These are phyloP conservation scores for Caprella mutica DNA, from an alignment of 2,888 invertebrate genomes.

Conservation along the genomic window DNA sequence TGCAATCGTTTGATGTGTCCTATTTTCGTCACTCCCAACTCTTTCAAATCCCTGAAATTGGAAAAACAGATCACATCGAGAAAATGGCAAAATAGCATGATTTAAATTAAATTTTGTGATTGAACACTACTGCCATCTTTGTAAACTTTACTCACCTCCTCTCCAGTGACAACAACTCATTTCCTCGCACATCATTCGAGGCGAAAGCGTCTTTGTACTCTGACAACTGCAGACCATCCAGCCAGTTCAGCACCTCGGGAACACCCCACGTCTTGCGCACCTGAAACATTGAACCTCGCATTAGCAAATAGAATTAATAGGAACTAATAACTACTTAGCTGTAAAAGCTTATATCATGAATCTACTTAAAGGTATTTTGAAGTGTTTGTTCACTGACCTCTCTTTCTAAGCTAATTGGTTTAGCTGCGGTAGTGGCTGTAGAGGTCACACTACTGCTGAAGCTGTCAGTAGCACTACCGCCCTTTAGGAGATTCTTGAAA, in stretches of 20 bases:
- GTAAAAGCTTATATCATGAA: too few relatives aligned
- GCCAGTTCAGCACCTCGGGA: conserved; percentile 79
- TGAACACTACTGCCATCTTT: background rate
- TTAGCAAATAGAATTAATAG: background rate
- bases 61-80: background rate
- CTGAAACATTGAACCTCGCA: conserved; percentile 33
- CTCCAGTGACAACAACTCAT: conserved; percentile 74
- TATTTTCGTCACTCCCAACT: conserved; percentile 85
- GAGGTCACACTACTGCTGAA: background rate
- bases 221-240: conserved; percentile 72
- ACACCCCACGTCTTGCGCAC: conserved; percentile 59
- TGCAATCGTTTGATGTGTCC: conserved; percentile 91
- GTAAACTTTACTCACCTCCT: conserved; percentile 46
- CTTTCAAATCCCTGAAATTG: conserved; percentile 56
- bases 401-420: background rate
- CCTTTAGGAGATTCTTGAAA: conserved; percentile 27
- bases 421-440: background rate
- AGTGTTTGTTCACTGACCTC: background rate
- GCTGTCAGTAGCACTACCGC: conserved; percentile 23
- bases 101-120: too few relatives aligned
- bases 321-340: background rate
- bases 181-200: conserved; percentile 80
- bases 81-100: too few relatives aligned
- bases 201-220: conserved; percentile 86
- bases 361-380: too few relatives aligned